Conservation (phyloP, 2,888 invertebrate species). For the Nebria salina region DNA sequence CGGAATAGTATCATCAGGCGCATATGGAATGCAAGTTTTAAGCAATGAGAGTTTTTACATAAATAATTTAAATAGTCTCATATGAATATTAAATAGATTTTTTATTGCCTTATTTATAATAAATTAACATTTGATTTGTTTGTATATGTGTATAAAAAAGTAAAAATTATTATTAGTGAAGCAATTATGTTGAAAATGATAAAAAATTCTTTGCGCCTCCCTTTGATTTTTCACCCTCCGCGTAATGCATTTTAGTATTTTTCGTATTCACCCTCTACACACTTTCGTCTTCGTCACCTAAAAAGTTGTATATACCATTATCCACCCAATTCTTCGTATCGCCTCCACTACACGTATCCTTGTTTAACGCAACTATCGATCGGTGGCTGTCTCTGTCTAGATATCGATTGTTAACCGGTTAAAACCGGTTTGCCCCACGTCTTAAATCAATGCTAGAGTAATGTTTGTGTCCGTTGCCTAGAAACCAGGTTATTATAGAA, state of each 20-base stretch:
- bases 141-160: too few relatives aligned
- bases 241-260: not conserved
- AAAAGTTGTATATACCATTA: slow-evolving; percentile 8
- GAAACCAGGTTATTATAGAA: slow-evolving; percentile 54
- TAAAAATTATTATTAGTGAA: not conserved
- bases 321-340: slow-evolving; percentile 2
- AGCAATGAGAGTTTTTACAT: too few relatives aligned
- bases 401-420: slow-evolving; percentile 54
- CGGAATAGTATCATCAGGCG: too few relatives aligned
- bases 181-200: not conserved
- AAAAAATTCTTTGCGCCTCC: not conserved
- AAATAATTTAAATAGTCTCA: too few relatives aligned
- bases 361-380: slow-evolving; percentile 35
- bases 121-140: too few relatives aligned
- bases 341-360: slow-evolving; percentile 5
- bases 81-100: too few relatives aligned
- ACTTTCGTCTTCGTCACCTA: slow-evolving; percentile 2
- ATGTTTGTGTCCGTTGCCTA: slow-evolving; percentile 61
- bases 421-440: slow-evolving; percentile 54
- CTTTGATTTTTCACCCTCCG: not conserved
- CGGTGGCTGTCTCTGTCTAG: slow-evolving; percentile 22
- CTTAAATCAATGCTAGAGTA: slow-evolving; percentile 59
- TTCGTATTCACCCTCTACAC: slow-evolving; percentile 6
- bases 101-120: too few relatives aligned
- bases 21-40: too few relatives aligned